A percentile compares a stretch with the other conserved stretches of the same genome.
phyloP scores from a whole-genome alignment of 1,140 invertebrate genomes.

The Pachypeltis micranthus region DNA sequence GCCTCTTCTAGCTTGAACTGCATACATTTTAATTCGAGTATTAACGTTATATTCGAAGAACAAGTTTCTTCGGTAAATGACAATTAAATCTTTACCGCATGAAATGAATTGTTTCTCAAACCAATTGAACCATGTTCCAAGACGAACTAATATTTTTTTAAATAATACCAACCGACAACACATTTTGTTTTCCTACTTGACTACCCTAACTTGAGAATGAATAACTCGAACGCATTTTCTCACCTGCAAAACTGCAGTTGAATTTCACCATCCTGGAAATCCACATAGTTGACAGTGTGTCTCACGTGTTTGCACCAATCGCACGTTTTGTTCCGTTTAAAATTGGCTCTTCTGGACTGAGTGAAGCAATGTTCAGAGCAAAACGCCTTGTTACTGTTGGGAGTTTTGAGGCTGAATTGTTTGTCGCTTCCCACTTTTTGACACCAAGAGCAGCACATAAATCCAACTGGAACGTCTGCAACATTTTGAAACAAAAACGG shows the following conservation, averaged over 20 bases:
- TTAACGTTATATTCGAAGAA: too few species aligned
- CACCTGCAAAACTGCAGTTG: constrained; percentile 62
- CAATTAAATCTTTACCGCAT: too few species aligned
- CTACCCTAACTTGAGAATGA: too few species aligned
- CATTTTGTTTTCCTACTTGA: too few species aligned
- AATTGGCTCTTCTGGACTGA: constrained; percentile 71
- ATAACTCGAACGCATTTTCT: too few species aligned
- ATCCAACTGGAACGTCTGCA: constrained; percentile 24
- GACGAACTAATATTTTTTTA: constrained; percentile 8
- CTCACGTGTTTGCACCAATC: constrained; percentile 85
- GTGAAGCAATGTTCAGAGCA: constrained; percentile 83
- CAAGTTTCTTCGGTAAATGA: too few species aligned
- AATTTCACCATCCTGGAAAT: constrained; percentile 67
- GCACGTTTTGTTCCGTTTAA: constrained; percentile 83
- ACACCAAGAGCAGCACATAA: constrained; percentile 41
- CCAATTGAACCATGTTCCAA: neutral
- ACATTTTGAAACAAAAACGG: constrained; percentile 5
- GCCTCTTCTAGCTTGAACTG: too few species aligned
- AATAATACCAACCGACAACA: constrained; percentile 12
- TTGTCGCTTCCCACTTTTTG: constrained; percentile 36
- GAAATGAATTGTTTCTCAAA: too few species aligned
- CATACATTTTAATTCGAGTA: too few species aligned
- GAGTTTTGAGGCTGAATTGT: constrained; percentile 34
- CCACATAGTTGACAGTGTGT: constrained; percentile 83
- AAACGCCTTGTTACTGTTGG: constrained; percentile 41